A percentile compares a stretch with the other conserved stretches of the same genome.
Conservation (phyloP, 2,797 vertebrate genomes). For the Triplophysa yarkandensis region DNA sequence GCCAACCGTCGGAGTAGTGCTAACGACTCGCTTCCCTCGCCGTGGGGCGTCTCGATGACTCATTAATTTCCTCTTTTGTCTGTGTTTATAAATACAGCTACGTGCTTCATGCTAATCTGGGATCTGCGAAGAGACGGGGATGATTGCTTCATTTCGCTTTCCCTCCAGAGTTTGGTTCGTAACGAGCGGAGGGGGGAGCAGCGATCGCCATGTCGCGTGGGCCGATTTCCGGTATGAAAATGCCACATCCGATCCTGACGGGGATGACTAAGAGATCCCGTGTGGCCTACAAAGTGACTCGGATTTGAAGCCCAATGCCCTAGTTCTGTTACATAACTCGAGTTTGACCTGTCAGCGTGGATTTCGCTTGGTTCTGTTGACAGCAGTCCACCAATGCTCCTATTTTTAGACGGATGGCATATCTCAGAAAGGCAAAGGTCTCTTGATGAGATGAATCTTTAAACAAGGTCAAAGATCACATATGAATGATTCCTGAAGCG, state of each 20-base stretch:
- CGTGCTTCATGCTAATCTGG: constrained; percentile 61
- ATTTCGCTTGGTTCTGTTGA: constrained; percentile 2
- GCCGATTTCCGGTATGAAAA: constrained; percentile 10
- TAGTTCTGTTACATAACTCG: not conserved
- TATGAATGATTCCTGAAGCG: not conserved
- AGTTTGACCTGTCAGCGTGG: constrained; percentile 1
- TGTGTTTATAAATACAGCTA: constrained; percentile 59
- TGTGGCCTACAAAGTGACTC: constrained; percentile 2
- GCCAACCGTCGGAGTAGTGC: constrained; percentile 38
- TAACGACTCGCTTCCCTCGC: constrained; percentile 52
- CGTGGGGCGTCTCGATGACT: constrained; percentile 51
- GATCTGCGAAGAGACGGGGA: constrained; percentile 59
- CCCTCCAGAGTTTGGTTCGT: constrained; percentile 27
- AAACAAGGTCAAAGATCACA: constrained; percentile 27
- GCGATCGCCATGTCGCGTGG: constrained; percentile 27
- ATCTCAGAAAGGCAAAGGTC: constrained; percentile 14
- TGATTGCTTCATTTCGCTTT: constrained; percentile 52
- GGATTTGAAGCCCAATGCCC: constrained; percentile 8
- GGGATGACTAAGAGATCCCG: not conserved
- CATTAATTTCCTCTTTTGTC: constrained; percentile 61
- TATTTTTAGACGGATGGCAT: not conserved
- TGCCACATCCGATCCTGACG: constrained; percentile 1
- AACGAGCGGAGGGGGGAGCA: constrained; percentile 28
- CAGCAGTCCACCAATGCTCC: not conserved
- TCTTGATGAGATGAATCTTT: constrained; percentile 25